Evolutionary conservation across 2,888 invertebrate genomes (phyloP), one percentile per base, ranked within the genome.

Genomic region (Cylloceria caligata): DNA sequence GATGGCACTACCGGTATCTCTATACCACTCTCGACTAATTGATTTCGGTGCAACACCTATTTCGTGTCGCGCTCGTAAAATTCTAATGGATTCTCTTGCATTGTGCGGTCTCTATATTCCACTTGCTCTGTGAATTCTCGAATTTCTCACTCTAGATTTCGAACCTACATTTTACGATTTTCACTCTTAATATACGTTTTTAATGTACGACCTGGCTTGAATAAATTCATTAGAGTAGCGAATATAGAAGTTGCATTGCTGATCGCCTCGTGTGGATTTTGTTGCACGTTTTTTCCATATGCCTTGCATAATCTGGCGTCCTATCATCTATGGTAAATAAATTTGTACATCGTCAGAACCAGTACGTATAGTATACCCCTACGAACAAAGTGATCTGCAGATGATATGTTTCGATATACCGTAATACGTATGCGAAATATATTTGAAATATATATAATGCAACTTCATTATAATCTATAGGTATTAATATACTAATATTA

Each of bases 51-150:
- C 39, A 71, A 77, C 77, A 71, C 77, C 77, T 77, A 77, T 77
- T 77, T 34, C 77, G 77, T 69, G 76, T 77, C 52, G n/a, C 39
- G 49, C 77, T 69, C 77, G 64, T 77, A 77, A 77, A 77, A 77
- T 77, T 64, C 77, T 64, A 77, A 77, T 77, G 64, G 69, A 71
- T 64, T 71, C 64, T 55, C 77, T 64, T 62, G 75, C 57, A 45
- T 16, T 39, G 16, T 42, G 42, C 64, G 55, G 57, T 45, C 34
- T 27, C 67, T 21, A 39, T 62, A 49, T 49, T 47, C 47, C 34
- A 27, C 52, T 68, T 49, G 24, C 49, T 47, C 47, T 49, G 39
- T 62, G 34, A 75, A 67, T 77, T 27, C 68, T 30, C 45, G 49
- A 34, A 60, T 16, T 60, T 77, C 64, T 64, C 77, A 34, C 49